phyloP scores from a whole-genome alignment of 1,140 invertebrate species.

The Zaprionus ghesquierei region DNA sequence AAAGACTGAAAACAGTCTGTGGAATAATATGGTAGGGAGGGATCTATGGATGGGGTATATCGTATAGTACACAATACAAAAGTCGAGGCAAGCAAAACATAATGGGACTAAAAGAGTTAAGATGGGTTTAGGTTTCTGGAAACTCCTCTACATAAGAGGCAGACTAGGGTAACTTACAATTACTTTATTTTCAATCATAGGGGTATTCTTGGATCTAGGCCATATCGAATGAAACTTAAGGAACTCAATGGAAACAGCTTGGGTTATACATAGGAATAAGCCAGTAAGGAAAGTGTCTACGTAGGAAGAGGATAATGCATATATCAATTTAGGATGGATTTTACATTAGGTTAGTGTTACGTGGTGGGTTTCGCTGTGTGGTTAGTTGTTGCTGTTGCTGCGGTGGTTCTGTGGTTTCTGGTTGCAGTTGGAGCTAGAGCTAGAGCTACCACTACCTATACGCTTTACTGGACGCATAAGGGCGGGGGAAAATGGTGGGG shows the following conservation, averaged over 20 bases:
- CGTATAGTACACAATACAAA: neutral
- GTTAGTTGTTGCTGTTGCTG: slow-evolving; percentile 12
- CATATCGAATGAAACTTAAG: neutral
- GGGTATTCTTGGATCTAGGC: too few relatives aligned
- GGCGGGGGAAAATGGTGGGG: neutral
- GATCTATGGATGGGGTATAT: neutral
- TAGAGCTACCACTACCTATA: slow-evolving; percentile 29
- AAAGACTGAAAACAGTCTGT: neutral
- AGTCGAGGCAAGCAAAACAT: neutral
- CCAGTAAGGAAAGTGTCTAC: neutral
- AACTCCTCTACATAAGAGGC: too few relatives aligned
- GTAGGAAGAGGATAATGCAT: neutral
- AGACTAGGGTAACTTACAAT: too few relatives aligned
- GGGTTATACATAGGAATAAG: neutral
- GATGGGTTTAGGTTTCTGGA: too few relatives aligned
- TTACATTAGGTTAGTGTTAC: slow-evolving; percentile 1
- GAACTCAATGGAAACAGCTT: neutral
- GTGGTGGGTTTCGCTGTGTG: slow-evolving; percentile 8
- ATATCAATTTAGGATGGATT: neutral
- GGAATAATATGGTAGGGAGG: neutral
- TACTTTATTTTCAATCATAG: too few relatives aligned
- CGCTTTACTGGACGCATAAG: slow-evolving; percentile 2
- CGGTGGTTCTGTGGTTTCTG: neutral
- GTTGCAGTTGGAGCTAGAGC: neutral
- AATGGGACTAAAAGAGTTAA: too few relatives aligned